A percentile compares a stretch with the other conserved stretches of the same genome.
Evolutionary conservation across 2,113 vertebrate genomes (phyloP).

Genomic region (Climacteris rufus): DNA sequence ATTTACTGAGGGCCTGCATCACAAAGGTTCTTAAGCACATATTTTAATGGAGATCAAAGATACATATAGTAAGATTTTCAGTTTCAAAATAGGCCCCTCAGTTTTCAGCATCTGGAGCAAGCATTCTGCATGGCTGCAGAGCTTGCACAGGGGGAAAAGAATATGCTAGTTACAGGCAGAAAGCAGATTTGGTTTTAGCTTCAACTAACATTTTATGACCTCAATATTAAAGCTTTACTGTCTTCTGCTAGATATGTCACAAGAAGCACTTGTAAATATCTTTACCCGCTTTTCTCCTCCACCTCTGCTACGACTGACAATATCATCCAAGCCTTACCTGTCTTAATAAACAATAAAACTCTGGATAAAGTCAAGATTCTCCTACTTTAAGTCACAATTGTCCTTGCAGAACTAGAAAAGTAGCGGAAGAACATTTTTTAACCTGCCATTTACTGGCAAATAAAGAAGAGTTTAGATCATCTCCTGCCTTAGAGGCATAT

Average conservation of each 20-base stretch:
- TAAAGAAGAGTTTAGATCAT: neutral
- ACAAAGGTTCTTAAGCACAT: neutral
- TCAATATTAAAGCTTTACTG: neutral
- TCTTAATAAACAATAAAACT: neutral
- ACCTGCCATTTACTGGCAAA: neutral
- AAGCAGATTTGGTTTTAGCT: neutral
- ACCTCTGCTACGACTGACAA: neutral
- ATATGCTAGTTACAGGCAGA: neutral
- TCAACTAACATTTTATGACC: neutral
- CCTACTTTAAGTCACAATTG: neutral
- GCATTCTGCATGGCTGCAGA: neutral
- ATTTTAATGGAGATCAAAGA: neutral
- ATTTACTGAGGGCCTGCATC: neutral
- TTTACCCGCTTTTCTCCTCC: neutral
- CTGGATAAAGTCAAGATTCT: neutral
- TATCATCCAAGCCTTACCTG: neutral
- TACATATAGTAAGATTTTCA: neutral
- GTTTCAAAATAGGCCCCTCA: neutral
- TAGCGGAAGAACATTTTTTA: neutral
- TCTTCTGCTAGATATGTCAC: neutral
- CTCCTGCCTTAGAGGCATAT: neutral
- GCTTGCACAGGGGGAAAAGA: neutral
- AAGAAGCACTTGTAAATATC: neutral
- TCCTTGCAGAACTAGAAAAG: neutral
- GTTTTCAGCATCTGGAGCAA: neutral